Percentiles rank a stretch among this genome's conserved stretches.
Conservation (phyloP, 2,797 vertebrate genomes). For the Carduelis carduelis region DNA sequence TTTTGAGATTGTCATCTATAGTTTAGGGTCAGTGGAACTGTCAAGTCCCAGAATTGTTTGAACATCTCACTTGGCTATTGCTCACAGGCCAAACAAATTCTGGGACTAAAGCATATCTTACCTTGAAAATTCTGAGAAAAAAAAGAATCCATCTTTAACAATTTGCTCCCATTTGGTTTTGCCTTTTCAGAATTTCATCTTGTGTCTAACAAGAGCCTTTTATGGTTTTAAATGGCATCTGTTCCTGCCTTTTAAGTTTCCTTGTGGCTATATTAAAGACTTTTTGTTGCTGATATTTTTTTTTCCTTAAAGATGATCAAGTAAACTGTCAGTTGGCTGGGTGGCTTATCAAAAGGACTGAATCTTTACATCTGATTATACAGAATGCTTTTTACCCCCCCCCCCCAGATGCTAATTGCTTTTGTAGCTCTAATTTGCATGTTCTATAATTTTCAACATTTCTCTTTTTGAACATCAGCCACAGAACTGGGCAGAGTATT, state of each 20-base stretch:
- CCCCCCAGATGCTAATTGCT: background rate
- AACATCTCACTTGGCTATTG: background rate
- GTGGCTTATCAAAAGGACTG: background rate
- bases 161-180: background rate
- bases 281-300: background rate
- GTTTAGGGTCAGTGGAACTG: background rate
- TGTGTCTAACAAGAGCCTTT: background rate
- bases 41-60: background rate
- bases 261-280: background rate
- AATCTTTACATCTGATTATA: slow-evolving; percentile 26
- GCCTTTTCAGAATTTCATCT: background rate
- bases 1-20: background rate
- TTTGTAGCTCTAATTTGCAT: background rate
- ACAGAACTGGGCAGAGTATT: background rate
- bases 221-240: background rate
- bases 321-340: background rate
- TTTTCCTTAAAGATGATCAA: background rate
- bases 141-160: background rate
- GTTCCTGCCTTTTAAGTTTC: background rate
- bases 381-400: background rate
- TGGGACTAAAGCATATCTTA: background rate
- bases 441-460: background rate
- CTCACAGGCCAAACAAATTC: background rate
- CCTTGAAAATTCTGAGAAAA: background rate
- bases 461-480: background rate